A percentile compares a stretch with the other conserved stretches of the same genome.
Conservation (phyloP, 2,113 vertebrate genomes). For the Stictonetta naevosa region DNA sequence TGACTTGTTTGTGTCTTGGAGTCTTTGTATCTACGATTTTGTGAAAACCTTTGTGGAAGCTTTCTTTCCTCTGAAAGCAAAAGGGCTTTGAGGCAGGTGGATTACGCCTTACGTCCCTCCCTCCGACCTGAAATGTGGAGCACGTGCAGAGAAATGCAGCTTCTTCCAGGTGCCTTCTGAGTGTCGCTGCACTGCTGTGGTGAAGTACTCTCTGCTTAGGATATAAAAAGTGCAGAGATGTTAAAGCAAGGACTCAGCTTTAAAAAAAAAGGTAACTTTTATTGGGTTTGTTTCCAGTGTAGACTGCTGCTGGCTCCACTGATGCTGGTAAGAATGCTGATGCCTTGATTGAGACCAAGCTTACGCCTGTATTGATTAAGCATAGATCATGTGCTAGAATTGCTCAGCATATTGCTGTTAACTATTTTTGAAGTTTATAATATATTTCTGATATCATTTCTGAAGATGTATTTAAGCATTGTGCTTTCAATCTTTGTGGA, state of each 20-base stretch:
- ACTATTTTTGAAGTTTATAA: not conserved
- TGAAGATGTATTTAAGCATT: not conserved
- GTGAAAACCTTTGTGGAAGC: accelerated
- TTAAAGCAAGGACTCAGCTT: not conserved
- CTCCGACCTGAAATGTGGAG: not conserved
- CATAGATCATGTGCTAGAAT: accelerated
- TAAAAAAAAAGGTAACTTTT: not conserved
- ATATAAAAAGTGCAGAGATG: no score
- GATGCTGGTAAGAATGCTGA: not conserved
- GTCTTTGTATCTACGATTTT: accelerated
- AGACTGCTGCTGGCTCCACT: not conserved
- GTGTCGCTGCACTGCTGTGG: accelerated
- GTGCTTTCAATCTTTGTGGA: not conserved
- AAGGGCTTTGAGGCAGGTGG: not conserved
- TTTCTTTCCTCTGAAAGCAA: not conserved
- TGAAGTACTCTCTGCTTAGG: no score
- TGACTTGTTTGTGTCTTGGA: not conserved
- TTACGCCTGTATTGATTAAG: not conserved
- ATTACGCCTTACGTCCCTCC: not conserved
- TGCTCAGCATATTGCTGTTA: not conserved
- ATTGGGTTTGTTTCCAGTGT: not conserved
- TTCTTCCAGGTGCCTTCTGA: not conserved
- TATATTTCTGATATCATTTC: not conserved
- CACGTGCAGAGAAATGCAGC: accelerated
- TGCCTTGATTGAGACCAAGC: not conserved